Base-by-base conservation (phyloP, 2,797 vertebrate species). In the Sebastiscus albofasciatus region DNA sequence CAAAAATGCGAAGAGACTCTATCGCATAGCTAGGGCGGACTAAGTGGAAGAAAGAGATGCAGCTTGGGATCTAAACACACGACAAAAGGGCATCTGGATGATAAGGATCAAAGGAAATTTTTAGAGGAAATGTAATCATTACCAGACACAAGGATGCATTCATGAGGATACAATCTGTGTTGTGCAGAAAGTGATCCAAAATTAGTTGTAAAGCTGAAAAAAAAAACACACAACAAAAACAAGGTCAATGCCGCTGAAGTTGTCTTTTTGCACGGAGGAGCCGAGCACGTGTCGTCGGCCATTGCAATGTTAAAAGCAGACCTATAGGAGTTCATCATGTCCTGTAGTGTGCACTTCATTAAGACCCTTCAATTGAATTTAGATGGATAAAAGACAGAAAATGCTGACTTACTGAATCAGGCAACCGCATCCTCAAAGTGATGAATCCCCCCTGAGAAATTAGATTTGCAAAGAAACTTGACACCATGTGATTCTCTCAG, bases 31-130 rank as follows among this genome's bases (percentile, higher is more conserved):
- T 75, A 34, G 77, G 68, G 62, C 66, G 65, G 85, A 93, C 90
- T 92, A 93, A 94, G 90, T 88, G 79, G 90, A 92, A 92, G 87
- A 93, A 94, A 93, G 89, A 89, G 84, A 92, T 84, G 70, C 72
- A 87, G 91, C 87, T 82, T 83, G 87, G 88, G 91, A 96, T 95
- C 92, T 92, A 85, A 89, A 84, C 83, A 89, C 34, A 86, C 55
- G 59, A 90, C 89, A 88, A 95, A 95, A 95, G 94, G 93, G 92
- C 94, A 95, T 94, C 90, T 87, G 85, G 77, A 79, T 62, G 95
- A 96, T 96, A 94, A 93, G 85, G 90, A 95, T 95, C 92, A 95
- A 93, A 95, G 89, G 61, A 89, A 87, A 82, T 86, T 91, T 67
- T 90, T 80, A 89, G 90, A 91, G 91, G 90, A 93, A 94, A 88